Conservation (phyloP, 37 sponge, comb jelly and placozoan species). For the Eunapius fragilis region DNA sequence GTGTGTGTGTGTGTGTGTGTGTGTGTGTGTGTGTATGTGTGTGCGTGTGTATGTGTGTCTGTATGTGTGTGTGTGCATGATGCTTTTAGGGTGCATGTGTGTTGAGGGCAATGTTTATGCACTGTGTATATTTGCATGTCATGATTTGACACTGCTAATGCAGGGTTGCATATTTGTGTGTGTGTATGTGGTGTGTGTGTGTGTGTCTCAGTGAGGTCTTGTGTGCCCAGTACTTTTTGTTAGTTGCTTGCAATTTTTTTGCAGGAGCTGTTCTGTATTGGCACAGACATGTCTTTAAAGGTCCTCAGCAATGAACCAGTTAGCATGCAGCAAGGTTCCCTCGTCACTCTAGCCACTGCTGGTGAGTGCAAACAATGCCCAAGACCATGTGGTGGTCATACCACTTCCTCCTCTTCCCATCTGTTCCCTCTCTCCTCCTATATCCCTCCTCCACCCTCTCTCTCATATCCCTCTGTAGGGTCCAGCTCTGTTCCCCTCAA, state of each 20-base stretch:
- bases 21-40: not conserved
- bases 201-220: not conserved
- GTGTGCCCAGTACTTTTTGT: not conserved
- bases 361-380: not conserved
- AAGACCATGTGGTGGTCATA: not conserved
- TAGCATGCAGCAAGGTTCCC: not conserved
- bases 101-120: not conserved
- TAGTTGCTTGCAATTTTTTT: not conserved
- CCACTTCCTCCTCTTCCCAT: too few relatives aligned
- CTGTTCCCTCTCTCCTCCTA: too few relatives aligned
- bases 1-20: conserved; percentile 2
- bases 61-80: conserved; percentile 6
- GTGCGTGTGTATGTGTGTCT: not conserved
- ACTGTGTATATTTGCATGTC: not conserved
- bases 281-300: conserved; percentile 52
- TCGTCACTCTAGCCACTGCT: not conserved
- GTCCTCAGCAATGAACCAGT: not conserved
- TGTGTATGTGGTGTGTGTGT: not conserved
- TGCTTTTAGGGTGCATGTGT: conserved; percentile 3
- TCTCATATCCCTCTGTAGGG: not conserved
- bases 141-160: not conserved
- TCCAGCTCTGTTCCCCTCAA: conserved; percentile 51
- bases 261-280: conserved; percentile 73
- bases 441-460: not conserved
- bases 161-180: not conserved